Percentiles rank a stretch among this genome's conserved stretches.
These are phyloP conservation scores for Prorops nasuta DNA, from an alignment of 1,140 invertebrate genomes.

Conservation along the genomic window DNA sequence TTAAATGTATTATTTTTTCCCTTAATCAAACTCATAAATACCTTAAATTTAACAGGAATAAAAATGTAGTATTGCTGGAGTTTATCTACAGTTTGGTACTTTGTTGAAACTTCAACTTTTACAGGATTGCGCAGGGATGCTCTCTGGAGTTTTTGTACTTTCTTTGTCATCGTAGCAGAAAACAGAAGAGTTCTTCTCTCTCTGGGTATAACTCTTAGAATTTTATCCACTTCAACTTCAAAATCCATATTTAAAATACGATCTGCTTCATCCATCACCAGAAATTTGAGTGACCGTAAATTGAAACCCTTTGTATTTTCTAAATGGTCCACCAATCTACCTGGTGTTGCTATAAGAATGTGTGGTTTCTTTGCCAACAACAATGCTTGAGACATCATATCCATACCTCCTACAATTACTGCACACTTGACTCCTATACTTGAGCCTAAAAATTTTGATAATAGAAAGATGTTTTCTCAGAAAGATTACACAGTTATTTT, in stretches of 20 bases:
- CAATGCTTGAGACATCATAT: constrained; percentile 92
- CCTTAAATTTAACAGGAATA: constrained; percentile 94
- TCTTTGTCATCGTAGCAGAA: constrained; percentile 98
- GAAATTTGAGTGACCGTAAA: constrained; percentile 81
- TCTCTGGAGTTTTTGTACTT: constrained; percentile 93
- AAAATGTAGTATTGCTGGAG: constrained; percentile 95
- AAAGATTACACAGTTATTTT: constrained; percentile 30
- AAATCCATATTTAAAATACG: constrained; percentile 96
- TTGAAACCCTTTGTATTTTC: constrained; percentile 95
- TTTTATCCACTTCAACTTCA: constrained; percentile 94
- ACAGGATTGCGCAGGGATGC: constrained; percentile 91
- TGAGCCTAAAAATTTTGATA: constrained; percentile 55
- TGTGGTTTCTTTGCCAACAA: constrained; percentile 93
- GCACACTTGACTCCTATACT: constrained; percentile 91
- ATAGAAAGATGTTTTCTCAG: neutral
- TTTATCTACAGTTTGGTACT: constrained; percentile 98
- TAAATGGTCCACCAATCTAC: constrained; percentile 84
- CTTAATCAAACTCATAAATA: constrained; percentile 34
- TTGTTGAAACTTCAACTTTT: constrained; percentile 93
- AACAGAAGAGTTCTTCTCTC: constrained; percentile 88
- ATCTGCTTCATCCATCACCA: constrained; percentile 97
- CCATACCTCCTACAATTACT: constrained; percentile 97
- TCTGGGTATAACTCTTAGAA: constrained; percentile 85
- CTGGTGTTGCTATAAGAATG: constrained; percentile 91
- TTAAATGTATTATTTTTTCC: neutral